Percentiles rank a stretch among this genome's conserved stretches.
phyloP scores from a whole-genome alignment of 2,113 vertebrate genomes.

The Falco punctatus region DNA sequence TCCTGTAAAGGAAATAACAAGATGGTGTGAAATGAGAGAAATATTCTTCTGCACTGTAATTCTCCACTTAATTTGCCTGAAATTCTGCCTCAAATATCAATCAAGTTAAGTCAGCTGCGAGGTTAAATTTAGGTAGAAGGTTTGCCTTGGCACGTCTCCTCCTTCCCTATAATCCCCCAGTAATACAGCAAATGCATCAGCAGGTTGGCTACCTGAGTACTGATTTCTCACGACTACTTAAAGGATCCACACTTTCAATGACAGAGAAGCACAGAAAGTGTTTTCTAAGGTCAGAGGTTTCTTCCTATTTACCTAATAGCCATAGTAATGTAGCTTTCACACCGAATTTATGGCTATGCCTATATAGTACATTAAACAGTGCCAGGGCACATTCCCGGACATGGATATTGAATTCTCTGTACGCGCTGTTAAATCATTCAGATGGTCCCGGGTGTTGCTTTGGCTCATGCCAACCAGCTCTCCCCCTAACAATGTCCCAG shows the following conservation, averaged over 20 bases:
- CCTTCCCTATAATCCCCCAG: not conserved
- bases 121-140: not conserved
- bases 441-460: not conserved
- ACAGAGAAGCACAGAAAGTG: not conserved
- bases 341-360: not conserved
- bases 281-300: not conserved
- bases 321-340: not conserved
- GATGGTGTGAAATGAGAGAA: not conserved
- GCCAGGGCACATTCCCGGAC: not conserved
- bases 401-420: fast-evolving
- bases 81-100: not conserved
- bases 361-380: not conserved
- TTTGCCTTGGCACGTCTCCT: not conserved
- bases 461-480: not conserved
- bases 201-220: not conserved
- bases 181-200: not conserved
- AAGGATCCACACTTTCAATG: not conserved
- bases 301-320: not conserved
- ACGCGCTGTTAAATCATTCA: not conserved
- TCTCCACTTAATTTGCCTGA: not conserved
- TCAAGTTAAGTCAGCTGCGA: not conserved
- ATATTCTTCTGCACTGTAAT: not conserved
- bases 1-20: not conserved
- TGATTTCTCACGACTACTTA: not conserved
- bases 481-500: not conserved